Percentiles rank a stretch among this genome's conserved stretches.
These are phyloP conservation scores for Hippocampus comes DNA, from an alignment of 2,113 vertebrate genomes.

Conservation along the genomic window DNA sequence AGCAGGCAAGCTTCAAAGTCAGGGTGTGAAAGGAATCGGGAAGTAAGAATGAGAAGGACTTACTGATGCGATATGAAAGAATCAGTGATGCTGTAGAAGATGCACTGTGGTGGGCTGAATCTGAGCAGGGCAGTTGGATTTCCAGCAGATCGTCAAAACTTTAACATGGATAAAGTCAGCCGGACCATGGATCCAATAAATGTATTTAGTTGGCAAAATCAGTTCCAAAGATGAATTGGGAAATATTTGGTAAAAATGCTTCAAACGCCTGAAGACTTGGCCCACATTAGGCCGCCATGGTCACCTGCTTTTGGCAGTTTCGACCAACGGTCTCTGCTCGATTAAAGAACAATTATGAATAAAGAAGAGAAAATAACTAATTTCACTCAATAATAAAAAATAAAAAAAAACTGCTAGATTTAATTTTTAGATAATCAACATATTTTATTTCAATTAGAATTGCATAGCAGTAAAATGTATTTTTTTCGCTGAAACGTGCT, in stretches of 20 bases:
- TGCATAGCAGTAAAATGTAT: too few relatives aligned
- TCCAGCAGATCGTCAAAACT: constrained; percentile 5
- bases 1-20: constrained; percentile 47
- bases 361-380: too few relatives aligned
- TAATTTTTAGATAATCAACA: too few relatives aligned
- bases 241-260: neutral
- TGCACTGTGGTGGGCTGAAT: constrained; percentile 13
- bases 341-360: too few relatives aligned
- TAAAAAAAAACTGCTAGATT: too few relatives aligned
- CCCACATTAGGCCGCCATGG: too few relatives aligned
- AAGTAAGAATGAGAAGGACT: constrained; percentile 10
- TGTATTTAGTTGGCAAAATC: neutral
- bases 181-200: neutral
- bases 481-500: too few relatives aligned
- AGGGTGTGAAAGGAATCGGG: constrained; percentile 29
- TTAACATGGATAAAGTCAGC: constrained; percentile 10
- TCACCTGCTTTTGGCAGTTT: too few relatives aligned
- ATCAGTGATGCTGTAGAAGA: constrained; percentile 19
- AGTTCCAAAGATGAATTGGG: neutral
- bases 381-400: too few relatives aligned
- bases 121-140: constrained; percentile 2
- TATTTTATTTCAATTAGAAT: too few relatives aligned
- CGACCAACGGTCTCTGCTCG: too few relatives aligned
- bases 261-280: neutral
- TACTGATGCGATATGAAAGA: constrained; percentile 33